Evolutionary conservation across 2,888 invertebrate species (phyloP).

Genomic region (Noctua janthe): DNA sequence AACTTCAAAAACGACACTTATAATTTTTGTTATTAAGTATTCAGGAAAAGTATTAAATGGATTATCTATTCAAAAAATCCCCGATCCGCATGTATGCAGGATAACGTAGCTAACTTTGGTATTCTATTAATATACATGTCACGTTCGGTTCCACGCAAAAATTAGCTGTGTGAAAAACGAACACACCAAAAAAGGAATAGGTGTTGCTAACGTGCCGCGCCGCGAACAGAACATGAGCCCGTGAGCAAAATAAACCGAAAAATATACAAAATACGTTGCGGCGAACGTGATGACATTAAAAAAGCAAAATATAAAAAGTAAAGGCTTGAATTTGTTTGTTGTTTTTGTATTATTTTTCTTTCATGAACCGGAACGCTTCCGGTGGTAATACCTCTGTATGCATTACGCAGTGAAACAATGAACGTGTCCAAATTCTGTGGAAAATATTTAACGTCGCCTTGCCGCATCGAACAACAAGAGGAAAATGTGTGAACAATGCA

Average conservation of each 20-base stretch:
- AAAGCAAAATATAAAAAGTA: slow-evolving; percentile 54
- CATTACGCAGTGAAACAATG: slow-evolving; percentile 56
- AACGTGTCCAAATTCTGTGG: slow-evolving; percentile 32
- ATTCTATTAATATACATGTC: slow-evolving; percentile 25
- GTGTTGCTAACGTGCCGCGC: slow-evolving; percentile 14
- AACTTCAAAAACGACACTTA: slow-evolving; percentile 2
- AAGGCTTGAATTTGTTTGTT: slow-evolving; percentile 47
- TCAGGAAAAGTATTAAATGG: background rate
- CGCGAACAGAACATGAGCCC: slow-evolving; percentile 19
- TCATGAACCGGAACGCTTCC: slow-evolving; percentile 50
- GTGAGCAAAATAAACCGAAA: slow-evolving; percentile 36
- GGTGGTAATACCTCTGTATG: slow-evolving; percentile 47
- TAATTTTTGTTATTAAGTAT: background rate
- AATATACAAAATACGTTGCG: slow-evolving; percentile 44
- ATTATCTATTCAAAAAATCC: background rate
- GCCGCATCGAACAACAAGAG: background rate
- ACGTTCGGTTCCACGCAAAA: slow-evolving; percentile 30
- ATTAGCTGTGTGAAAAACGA: slow-evolving; percentile 34
- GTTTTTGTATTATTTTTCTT: slow-evolving; percentile 51
- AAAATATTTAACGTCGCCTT: slow-evolving; percentile 40
- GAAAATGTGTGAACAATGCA: slow-evolving; percentile 28
- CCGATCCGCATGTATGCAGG: background rate
- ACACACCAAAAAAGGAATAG: slow-evolving; percentile 24
- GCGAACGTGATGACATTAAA: slow-evolving; percentile 65
- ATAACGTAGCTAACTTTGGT: slow-evolving; percentile 1